Conservation (phyloP, 2,113 vertebrate genomes). For the Choloepus hoffmanni region DNA sequence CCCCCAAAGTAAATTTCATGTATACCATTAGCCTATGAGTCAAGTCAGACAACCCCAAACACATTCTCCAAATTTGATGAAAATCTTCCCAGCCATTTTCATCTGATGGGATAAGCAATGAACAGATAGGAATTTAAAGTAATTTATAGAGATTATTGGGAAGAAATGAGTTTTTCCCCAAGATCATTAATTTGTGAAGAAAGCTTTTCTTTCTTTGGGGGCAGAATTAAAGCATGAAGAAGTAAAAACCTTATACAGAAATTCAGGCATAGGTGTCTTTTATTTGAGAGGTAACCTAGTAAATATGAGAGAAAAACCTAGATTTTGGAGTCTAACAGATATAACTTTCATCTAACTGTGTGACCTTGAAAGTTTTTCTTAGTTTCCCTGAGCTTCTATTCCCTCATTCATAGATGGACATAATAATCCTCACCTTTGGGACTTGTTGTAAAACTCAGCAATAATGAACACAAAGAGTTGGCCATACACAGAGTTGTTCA, state of each 20-base stretch:
- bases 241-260: background rate
- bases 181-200: background rate
- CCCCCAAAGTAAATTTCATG: background rate
- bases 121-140: background rate
- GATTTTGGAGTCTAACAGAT: slow-evolving; percentile 15
- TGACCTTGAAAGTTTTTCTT: slow-evolving; percentile 31
- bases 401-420: background rate
- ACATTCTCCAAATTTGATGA: background rate
- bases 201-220: background rate
- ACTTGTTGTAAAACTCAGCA: background rate
- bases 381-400: background rate
- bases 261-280: background rate
- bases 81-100: background rate
- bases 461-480: background rate
- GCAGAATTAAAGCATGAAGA: slow-evolving; percentile 13
- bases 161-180: background rate
- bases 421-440: background rate
- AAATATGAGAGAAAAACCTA: background rate
- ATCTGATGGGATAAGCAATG: background rate
- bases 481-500: slow-evolving; percentile 3
- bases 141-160: background rate
- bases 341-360: background rate
- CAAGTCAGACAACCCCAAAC: background rate
- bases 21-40: background rate
- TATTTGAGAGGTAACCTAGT: background rate